These are phyloP conservation scores for Hydrocynus forskahlii DNA, from an alignment of 2,797 vertebrate genomes.

Conservation along the genomic window DNA sequence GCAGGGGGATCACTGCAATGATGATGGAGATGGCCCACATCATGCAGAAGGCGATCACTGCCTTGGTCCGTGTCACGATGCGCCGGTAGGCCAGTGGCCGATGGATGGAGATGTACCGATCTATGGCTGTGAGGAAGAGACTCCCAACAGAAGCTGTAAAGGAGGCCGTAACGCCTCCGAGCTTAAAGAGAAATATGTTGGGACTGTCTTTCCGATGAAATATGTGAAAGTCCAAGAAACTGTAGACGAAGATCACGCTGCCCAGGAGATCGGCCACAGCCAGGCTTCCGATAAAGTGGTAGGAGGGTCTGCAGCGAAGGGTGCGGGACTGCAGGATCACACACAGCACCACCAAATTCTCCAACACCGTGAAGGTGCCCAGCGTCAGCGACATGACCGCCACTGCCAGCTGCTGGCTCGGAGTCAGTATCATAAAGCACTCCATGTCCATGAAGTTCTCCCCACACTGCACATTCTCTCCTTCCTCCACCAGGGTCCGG, in stretches of 20 bases:
- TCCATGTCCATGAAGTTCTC: constrained; percentile 99
- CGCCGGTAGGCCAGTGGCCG: constrained; percentile 95
- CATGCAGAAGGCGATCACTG: constrained; percentile 96
- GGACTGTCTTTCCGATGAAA: constrained; percentile 97
- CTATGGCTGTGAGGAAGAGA: constrained; percentile 98
- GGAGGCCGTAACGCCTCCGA: constrained; percentile 96
- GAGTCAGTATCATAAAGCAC: constrained; percentile 99
- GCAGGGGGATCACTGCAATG: constrained; percentile 94
- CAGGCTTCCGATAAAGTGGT: constrained; percentile 98
- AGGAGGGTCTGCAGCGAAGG: constrained; percentile 95
- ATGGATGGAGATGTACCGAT: constrained; percentile 98
- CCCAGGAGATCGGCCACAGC: constrained; percentile 96
- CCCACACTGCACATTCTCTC: constrained; percentile 90
- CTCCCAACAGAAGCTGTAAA: constrained; percentile 98
- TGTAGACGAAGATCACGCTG: constrained; percentile 98
- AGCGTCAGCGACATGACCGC: constrained; percentile 93
- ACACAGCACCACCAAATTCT: constrained; percentile 95
- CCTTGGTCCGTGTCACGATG: constrained; percentile 97
- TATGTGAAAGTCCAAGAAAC: constrained; percentile 98
- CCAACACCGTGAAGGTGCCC: constrained; percentile 97
- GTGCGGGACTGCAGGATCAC: constrained; percentile 96
- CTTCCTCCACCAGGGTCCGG: constrained; percentile 88
- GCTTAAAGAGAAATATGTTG: constrained; percentile 96
- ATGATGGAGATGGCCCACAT: constrained; percentile 98
- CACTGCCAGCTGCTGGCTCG: constrained; percentile 96